phyloP scores from a whole-genome alignment of 2,888 invertebrate genomes.

The Epistrophe grossulariae region DNA sequence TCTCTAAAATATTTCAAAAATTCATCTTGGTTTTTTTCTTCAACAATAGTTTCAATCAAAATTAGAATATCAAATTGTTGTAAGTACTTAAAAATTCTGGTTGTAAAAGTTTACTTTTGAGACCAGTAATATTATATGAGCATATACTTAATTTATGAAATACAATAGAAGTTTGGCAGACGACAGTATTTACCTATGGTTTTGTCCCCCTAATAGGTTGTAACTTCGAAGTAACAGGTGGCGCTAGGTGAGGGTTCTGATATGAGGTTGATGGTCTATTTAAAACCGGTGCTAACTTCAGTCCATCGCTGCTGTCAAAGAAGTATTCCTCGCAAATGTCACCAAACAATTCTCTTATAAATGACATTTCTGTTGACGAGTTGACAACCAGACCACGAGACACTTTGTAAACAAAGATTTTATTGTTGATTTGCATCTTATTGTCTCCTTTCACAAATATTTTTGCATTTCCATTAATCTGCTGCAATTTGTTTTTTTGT shows the following conservation, averaged over 20 bases:
- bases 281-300: background rate
- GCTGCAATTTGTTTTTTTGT: background rate
- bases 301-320: conserved; percentile 32
- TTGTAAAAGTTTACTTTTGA: conserved; percentile 13
- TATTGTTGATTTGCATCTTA: background rate
- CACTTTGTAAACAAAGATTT: background rate
- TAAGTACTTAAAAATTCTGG: conserved; percentile 7
- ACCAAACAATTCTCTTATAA: conserved; percentile 3
- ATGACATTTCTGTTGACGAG: background rate
- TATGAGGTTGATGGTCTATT: background rate
- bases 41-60: background rate
- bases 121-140: conserved; percentile 10
- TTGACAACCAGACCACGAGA: background rate
- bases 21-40: background rate
- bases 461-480: background rate
- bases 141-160: background rate
- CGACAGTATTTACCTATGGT: conserved; percentile 10
- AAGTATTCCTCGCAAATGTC: background rate
- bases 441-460: background rate
- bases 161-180: background rate
- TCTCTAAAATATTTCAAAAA: background rate
- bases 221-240: background rate
- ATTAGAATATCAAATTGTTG: background rate
- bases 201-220: background rate
- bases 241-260: background rate